These are phyloP conservation scores for Ptychobarbus kaznakovi DNA, from an alignment of 2,797 vertebrate species.

Conservation along the genomic window DNA sequence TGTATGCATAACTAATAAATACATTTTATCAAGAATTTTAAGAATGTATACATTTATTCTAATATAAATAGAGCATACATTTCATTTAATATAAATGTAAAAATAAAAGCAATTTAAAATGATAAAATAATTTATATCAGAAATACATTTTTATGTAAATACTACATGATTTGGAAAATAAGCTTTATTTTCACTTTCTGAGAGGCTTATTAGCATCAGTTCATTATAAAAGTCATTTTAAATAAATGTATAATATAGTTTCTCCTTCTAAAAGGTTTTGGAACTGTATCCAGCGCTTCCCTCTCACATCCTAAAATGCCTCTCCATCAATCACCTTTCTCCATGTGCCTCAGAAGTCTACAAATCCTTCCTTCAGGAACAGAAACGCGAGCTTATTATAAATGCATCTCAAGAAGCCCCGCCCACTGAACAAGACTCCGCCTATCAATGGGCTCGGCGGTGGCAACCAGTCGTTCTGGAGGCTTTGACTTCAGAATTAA, in stretches of 20 bases:
- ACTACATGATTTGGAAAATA: neutral
- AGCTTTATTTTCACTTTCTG: neutral
- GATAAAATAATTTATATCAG: neutral
- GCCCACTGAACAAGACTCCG: slow-evolving; percentile 69
- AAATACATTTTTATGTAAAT: neutral
- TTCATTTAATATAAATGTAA: neutral
- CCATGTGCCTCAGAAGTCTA: slow-evolving; percentile 84
- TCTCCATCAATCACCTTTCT: slow-evolving; percentile 86
- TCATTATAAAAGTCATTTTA: neutral
- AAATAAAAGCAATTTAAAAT: neutral
- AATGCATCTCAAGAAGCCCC: slow-evolving; percentile 15
- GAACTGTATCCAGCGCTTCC: slow-evolving; percentile 76
- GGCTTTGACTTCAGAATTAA: slow-evolving; percentile 79
- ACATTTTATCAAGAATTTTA: neutral
- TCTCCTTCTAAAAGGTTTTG: slow-evolving; percentile 76
- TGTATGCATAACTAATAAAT: neutral
- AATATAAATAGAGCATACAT: neutral
- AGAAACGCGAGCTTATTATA: slow-evolving; percentile 70
- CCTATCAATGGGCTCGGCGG: slow-evolving; percentile 73
- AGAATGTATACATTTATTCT: neutral
- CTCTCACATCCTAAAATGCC: slow-evolving; percentile 84
- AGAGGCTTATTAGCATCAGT: neutral
- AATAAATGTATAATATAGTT: neutral
- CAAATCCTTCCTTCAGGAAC: slow-evolving; percentile 81
- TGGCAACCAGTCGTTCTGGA: slow-evolving; percentile 80